Evolutionary conservation across 2,888 invertebrate genomes (phyloP), one percentile per base, ranked within the genome.

Genomic region (Osmoderma eremita): DNA sequence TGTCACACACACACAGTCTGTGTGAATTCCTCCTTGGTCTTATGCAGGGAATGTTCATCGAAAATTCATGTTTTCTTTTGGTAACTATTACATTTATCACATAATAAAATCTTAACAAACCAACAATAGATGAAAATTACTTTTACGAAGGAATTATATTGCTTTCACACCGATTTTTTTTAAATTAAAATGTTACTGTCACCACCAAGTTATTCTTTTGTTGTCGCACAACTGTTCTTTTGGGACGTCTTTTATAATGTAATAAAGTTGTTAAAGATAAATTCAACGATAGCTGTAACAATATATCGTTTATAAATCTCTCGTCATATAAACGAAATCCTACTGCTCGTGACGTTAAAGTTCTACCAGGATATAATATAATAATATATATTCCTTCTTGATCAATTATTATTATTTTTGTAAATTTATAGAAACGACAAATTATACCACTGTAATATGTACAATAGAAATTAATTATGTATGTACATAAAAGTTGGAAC

Each of bases 111-210:
- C 58, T 58, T 58, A 58, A 58, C 22, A 42, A 30, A 45, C 58
- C 24, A 58, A 58, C 58, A 58, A 58, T 58, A 58, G 58, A 42
- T 24, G 42, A 45, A 58, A 42, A 58, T 58, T 58, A 58, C 58
- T 58, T 58, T 58, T 58, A 45, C 15, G 58, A 17, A 58, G 30
- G 30, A 58, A 58, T 58, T 58, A 58, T 45, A 58, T 30, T 45
- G 30, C 58, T 10, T 13, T 58, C 42, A 13, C 42, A 24, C 41
- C 24, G 42, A 42, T 42, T 13, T 58, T 53, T 30, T 36, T 58
- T 45, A 42, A 58, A 58, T 58, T 58, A 58, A 58, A 58, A 45
- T 12, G 58, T 58, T 58, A 58, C 58, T 58, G 58, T 58, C 58
- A 58, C 24, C 58, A 53, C 30, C 30, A 8, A 50, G 24, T 15